Evolutionary conservation across 2,888 invertebrate species (phyloP), one percentile per base, ranked within the genome.

Genomic region (Proisotoma minuta): DNA sequence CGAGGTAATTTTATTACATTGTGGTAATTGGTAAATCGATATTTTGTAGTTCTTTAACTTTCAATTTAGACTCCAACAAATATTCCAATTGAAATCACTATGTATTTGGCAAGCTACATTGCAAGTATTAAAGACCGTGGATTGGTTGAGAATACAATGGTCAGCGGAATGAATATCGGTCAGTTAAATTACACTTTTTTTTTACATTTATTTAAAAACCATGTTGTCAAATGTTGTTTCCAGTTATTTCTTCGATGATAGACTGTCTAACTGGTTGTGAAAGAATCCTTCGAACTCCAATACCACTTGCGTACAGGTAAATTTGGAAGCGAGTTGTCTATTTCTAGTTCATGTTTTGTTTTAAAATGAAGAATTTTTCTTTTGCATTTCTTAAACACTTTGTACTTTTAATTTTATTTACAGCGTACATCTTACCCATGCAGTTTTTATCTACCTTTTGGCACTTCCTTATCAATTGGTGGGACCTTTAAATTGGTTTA

Each of bases 191-290:
- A 18, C 47, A 18, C 5, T 20, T 47, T 12, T 18, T 20, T 5
- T 12, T n/a, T n/a, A n/a, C n/a, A n/a, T n/a, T 34, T 34, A 12
- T 34, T 34, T 34, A 34, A 34, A 34, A 34, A 34, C 15, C 10
- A 34, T 34, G 10, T 12, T 34, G 10, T 10, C 10, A 34, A 12
- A 34, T 12, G 10, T 34, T 34, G 15, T 34, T 10, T 34, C 15
- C 12, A 58, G 63, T 60, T 20, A 28, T 64, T 10, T 60, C 22
- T 29, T 58, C 49, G 34, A 18, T 67, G 10, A 60, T 67, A n/a
- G 64, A 67, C n/a, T 67, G 67, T 51, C 51, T 67, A n/a, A 62
- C 64, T 12, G 57, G 62, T 2, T 62, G 64, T 24, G 67, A 67
- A 26, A 43, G 67, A 20, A 65, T 67, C 62, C 47, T 65, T 4